phyloP scores from a whole-genome alignment of 2,113 vertebrate species.

The Rhea pennata region DNA sequence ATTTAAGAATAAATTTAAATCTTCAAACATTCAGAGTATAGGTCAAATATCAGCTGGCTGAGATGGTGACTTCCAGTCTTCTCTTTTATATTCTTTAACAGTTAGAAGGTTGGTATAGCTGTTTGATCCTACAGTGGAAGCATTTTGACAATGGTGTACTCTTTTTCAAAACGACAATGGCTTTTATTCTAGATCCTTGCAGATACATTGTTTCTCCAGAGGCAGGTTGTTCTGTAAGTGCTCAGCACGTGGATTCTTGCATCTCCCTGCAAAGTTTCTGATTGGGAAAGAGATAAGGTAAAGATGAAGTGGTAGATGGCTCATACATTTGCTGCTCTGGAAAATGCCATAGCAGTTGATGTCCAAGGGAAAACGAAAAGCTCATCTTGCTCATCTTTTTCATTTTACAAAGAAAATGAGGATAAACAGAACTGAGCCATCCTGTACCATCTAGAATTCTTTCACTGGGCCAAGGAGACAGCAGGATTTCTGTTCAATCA shows the following conservation, averaged over 20 bases:
- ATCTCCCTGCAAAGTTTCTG: background rate
- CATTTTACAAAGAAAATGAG: background rate
- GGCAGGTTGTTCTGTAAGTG: background rate
- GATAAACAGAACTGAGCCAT: background rate
- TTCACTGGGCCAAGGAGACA: conserved; percentile 9
- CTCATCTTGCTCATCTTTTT: background rate
- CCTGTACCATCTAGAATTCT: background rate
- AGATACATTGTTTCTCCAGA: background rate
- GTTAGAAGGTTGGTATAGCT: background rate
- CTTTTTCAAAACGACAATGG: background rate
- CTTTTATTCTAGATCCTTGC: background rate
- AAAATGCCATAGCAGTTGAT: background rate
- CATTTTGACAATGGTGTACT: background rate
- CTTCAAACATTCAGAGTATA: background rate
- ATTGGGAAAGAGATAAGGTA: background rate
- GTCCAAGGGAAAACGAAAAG: background rate
- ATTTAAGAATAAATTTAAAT: background rate
- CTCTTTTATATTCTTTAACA: background rate
- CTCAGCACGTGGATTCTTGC: background rate
- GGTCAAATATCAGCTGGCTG: background rate
- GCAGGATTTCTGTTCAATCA: conserved; percentile 40
- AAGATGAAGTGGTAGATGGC: background rate
- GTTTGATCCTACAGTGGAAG: background rate
- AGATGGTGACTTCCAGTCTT: background rate
- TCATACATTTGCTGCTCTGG: background rate